These are phyloP conservation scores for Drosophila asahinai DNA, from an alignment of 1,140 invertebrate species.

Conservation along the genomic window DNA sequence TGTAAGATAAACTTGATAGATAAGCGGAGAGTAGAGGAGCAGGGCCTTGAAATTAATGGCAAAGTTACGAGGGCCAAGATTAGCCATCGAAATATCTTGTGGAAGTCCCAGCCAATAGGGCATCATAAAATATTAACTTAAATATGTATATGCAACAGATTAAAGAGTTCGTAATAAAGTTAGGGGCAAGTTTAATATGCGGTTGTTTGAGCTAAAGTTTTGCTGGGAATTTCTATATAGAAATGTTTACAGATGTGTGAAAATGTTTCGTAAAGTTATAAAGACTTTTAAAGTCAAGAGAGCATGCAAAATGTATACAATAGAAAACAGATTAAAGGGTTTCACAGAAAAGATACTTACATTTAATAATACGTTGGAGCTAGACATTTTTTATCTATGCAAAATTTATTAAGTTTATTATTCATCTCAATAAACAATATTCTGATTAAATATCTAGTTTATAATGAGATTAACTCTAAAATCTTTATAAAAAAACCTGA, in stretches of 20 bases:
- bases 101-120: conserved; percentile 5
- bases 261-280: neutral
- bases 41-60: conserved; percentile 7
- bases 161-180: conserved; percentile 9
- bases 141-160: conserved; percentile 15
- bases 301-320: neutral
- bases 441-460: no score
- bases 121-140: neutral
- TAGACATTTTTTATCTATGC: no score
- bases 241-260: conserved; percentile 1
- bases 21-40: neutral
- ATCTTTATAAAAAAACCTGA: neutral
- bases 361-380: no score
- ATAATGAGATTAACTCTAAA: no score
- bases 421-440: no score
- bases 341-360: no score
- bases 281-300: neutral
- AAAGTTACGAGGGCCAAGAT: conserved; percentile 14
- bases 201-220: conserved; percentile 10
- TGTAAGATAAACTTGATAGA: conserved; percentile 11
- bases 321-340: neutral
- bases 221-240: neutral
- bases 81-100: neutral
- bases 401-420: no score
- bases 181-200: conserved; percentile 3